phyloP scores from a whole-genome alignment of 1,140 invertebrate species.

The Zophobas morio region DNA sequence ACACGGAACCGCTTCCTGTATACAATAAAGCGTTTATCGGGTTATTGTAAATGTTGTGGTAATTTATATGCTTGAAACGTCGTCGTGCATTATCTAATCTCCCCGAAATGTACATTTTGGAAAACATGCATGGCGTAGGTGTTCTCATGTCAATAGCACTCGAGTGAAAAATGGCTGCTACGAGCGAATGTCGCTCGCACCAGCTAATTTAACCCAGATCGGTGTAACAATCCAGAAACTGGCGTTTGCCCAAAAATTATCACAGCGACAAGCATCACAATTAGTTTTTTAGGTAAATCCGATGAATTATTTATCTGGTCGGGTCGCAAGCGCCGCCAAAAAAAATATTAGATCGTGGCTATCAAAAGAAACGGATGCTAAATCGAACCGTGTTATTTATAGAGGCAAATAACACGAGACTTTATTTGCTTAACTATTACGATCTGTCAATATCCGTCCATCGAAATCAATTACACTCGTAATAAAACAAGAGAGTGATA shows the following conservation, averaged over 20 bases:
- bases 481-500: constrained; percentile 17
- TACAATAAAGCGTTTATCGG: neutral
- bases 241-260: constrained; percentile 1
- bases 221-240: constrained; percentile 1
- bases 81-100: constrained; percentile 6
- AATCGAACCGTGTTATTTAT: constrained; percentile 33
- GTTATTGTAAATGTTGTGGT: neutral
- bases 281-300: neutral
- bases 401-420: constrained; percentile 33
- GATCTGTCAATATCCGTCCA: constrained; percentile 32
- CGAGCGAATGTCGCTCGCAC: neutral
- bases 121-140: constrained; percentile 6
- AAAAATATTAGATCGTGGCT: constrained; percentile 6
- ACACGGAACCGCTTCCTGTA: constrained; percentile 3
- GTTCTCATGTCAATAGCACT: constrained; percentile 1
- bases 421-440: constrained; percentile 42
- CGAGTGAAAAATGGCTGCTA: neutral
- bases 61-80: constrained; percentile 2
- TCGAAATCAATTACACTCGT: constrained; percentile 31
- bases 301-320: neutral
- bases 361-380: constrained; percentile 31
- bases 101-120: neutral
- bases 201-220: constrained; percentile 9
- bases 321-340: neutral
- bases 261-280: neutral